Evolutionary conservation across 2,888 invertebrate species (phyloP), one percentile per base, ranked within the genome.

Genomic region (Nomada lathburiana): DNA sequence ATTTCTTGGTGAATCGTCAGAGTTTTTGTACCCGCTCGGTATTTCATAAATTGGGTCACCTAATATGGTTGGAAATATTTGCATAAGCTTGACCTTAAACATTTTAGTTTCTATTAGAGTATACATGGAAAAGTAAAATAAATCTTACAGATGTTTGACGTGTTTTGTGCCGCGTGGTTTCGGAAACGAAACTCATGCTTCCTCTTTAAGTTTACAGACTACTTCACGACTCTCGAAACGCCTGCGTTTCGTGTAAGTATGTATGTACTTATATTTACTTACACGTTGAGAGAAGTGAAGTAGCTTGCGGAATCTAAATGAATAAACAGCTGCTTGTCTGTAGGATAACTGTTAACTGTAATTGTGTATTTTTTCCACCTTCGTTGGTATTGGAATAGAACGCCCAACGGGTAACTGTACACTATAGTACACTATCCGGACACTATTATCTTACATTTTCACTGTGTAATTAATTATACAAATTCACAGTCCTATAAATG

Each of bases 271-370:
- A 59, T 85, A 76, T 87, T 87, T 87, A 84, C 76, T 65, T 76
- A 85, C 80, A 69, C 86, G 67, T 64, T 68, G 78, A 81, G 76
- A 80, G 68, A 69, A 73, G 68, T 79, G 82, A 79, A 85, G 85
- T 83, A 80, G 83, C 80, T 87, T 79, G 76, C 71, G 83, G 80
- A 83, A 83, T 78, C 77, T 83, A 76, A 81, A 82, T 72, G 83
- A 78, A 70, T 75, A 87, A 87, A 82, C 87, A 87, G 79, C 71
- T 82, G 85, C 77, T 80, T 75, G 64, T 57, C 77, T 59, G 68
- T 63, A 70, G 68, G 52, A 75, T 84, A 79, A 76, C 75, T 81
- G 85, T 87, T 87, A 79, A 85, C 77, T 76, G 87, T 80, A 79
- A 80, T 74, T 36, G 69, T 23, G 74, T 23, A 68, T 85, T 76